A percentile compares a stretch with the other conserved stretches of the same genome.
Evolutionary conservation across 1,140 invertebrate genomes (phyloP).

Genomic region (Brachionus asplanchnoidis): DNA sequence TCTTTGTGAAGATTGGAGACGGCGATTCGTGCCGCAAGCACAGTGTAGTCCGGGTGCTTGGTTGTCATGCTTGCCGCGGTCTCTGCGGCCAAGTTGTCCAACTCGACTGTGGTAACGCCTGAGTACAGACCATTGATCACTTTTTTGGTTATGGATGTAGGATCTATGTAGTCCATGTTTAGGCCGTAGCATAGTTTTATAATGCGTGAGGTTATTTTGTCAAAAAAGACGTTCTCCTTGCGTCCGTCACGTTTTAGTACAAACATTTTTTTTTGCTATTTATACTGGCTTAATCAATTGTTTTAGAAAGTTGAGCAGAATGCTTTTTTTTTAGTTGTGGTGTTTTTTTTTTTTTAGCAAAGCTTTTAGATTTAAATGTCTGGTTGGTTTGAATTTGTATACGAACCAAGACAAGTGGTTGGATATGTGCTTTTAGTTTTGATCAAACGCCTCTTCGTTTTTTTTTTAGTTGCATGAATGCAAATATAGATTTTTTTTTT

Average conservation of each 20-base stretch:
- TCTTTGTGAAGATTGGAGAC: constrained; percentile 97
- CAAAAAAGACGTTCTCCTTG: constrained; percentile 87
- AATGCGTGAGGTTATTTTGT: constrained; percentile 94
- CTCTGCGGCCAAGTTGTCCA: constrained; percentile 95
- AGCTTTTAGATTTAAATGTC: background rate
- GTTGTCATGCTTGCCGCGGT: constrained; percentile 91
- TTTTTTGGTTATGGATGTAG: constrained; percentile 62
- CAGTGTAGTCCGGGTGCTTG: constrained; percentile 91
- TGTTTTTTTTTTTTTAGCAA: background rate
- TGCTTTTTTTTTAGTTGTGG: background rate
- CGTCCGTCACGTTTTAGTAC: constrained; percentile 68
- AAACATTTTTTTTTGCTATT: constrained; percentile 49
- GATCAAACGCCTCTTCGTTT: background rate
- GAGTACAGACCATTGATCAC: constrained; percentile 87
- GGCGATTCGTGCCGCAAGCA: constrained; percentile 87
- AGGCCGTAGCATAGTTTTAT: constrained; percentile 90
- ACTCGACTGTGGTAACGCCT: constrained; percentile 88
- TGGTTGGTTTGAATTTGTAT: background rate
- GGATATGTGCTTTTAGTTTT: background rate
- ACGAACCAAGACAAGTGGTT: background rate
- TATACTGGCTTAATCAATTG: constrained; percentile 23
- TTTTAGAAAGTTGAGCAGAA: background rate
- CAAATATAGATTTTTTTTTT: background rate
- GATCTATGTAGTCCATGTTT: constrained; percentile 90
- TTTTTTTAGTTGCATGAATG: background rate